Evolutionary conservation across 2,797 vertebrate genomes (phyloP).

Genomic region (Tiaroga cobitis): DNA sequence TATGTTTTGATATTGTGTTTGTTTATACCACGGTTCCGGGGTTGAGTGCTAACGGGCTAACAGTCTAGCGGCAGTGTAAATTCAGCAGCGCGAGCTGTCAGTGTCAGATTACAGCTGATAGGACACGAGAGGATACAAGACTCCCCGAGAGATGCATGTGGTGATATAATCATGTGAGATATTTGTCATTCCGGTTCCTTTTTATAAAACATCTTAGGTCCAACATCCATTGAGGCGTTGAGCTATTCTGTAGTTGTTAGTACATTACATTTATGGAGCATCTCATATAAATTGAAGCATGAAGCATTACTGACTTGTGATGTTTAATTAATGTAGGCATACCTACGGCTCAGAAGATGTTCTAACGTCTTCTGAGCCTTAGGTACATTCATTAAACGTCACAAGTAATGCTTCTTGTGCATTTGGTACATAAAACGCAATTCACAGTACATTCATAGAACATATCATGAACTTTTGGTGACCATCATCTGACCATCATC

Average conservation of each 20-base stretch:
- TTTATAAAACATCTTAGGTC: neutral
- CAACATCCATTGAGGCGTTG: neutral
- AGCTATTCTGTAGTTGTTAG: neutral
- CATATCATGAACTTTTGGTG: constrained; percentile 3
- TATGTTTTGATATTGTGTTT: neutral
- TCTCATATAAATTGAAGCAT: neutral
- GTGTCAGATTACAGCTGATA: constrained; percentile 41
- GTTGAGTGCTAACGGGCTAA: constrained; percentile 42
- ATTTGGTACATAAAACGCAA: neutral
- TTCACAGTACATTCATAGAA: neutral
- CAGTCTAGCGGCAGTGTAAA: constrained; percentile 28
- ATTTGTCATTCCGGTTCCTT: neutral
- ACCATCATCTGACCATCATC: too few relatives aligned
- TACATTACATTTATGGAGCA: neutral
- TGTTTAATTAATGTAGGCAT: neutral
- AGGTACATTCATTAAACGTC: neutral
- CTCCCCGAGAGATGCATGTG: constrained; percentile 5
- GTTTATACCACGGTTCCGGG: constrained; percentile 41
- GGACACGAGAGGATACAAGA: constrained; percentile 31
- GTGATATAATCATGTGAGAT: constrained; percentile 19
- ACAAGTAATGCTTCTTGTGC: neutral
- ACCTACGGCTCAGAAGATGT: neutral
- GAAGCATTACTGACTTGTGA: neutral
- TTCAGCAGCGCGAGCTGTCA: constrained; percentile 30
- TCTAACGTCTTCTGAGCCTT: too few relatives aligned